Percentiles rank a stretch among this genome's conserved stretches.
phyloP scores from a whole-genome alignment of 2,797 vertebrate genomes.

The Scleropages formosus region DNA sequence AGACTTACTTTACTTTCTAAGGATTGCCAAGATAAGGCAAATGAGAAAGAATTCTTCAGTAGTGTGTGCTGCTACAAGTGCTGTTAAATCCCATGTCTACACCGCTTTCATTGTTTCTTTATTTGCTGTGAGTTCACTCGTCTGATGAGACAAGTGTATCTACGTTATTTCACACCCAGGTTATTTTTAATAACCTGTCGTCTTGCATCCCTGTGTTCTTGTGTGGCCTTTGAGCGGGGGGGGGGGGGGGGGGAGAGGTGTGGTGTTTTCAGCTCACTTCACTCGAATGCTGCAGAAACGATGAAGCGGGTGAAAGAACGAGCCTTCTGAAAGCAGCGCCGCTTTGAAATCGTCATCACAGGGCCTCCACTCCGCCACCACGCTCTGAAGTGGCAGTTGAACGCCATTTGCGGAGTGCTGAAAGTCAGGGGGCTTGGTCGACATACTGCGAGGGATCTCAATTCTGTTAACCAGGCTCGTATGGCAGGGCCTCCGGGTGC shows the following conservation, averaged over 20 bases:
- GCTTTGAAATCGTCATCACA: slow-evolving; percentile 16
- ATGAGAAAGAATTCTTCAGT: slow-evolving; percentile 14
- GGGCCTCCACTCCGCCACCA: not conserved
- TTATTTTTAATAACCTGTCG: not conserved
- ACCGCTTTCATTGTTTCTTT: not conserved
- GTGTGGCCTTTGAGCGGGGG: not conserved
- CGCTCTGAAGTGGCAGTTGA: not conserved
- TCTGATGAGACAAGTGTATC: slow-evolving; percentile 9
- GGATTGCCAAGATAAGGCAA: slow-evolving; percentile 20
- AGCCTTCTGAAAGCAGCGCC: not conserved
- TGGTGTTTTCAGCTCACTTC: not conserved
- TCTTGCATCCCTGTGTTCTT: not conserved
- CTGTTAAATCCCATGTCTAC: not conserved
- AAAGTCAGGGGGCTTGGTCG: slow-evolving; percentile 27
- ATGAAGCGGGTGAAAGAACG: not conserved
- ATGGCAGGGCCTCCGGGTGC: slow-evolving; percentile 39
- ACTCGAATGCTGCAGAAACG: no score
- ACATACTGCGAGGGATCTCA: slow-evolving; percentile 57
- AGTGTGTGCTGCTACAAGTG: not conserved
- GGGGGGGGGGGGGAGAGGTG: not conserved
- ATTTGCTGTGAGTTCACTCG: slow-evolving; percentile 1
- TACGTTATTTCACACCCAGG: slow-evolving; percentile 2
- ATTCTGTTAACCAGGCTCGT: slow-evolving; percentile 65
- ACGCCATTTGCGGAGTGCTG: not conserved
- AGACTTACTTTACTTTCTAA: slow-evolving; percentile 35